Evolutionary conservation across 2,797 vertebrate genomes (phyloP), one percentile per base, ranked within the genome.

Genomic region (Rhadinocentrus ornatus): DNA sequence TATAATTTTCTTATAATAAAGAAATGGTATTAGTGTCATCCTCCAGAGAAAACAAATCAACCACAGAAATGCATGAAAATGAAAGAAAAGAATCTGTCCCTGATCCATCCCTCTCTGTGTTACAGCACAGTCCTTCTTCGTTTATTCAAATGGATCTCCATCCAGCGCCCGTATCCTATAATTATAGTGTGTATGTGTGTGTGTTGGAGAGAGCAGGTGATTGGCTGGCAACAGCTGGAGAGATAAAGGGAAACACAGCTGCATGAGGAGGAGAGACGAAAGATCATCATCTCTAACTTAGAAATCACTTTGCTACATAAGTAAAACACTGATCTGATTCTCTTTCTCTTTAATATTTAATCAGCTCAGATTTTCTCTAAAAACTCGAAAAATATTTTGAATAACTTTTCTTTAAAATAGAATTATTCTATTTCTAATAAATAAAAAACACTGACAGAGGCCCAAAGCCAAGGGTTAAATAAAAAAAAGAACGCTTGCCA

Each of bases 151-250:
- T 86, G 78, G 79, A 83, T 83, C 69, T 64, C 57, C 66, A 85
- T 78, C 75, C 73, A 80, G 59, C 66, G 54, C 66, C 83, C 32
- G 29, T 79, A 86, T 77, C 72, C 74, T 74, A 88, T 90, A 92
- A 92, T 92, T 91, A 93, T 65, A 73, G 63, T 60, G 26, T 76
- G 56, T 48, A 50, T 74, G 73, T 78, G 61, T 77, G 55, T 76
- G 69, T 71, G 26, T 12, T 22, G 48, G 58, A 50, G 82, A 73
- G 37, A 79, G 80, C 90, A 91, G 91, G 91, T 90, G 89, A 93
- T 87, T 89, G 87, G 90, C 89, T 84, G 84, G 84, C 71, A 93
- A 93, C 93, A 94, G 90, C 93, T 94, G 93, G 92, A 90, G 85
- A 88, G 85, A 73, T 82, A 88, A 84, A 74, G 79, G 85, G 82